These are phyloP conservation scores for Grammomys dolichurus DNA, from an alignment of 2,113 vertebrate species.

Conservation along the genomic window DNA sequence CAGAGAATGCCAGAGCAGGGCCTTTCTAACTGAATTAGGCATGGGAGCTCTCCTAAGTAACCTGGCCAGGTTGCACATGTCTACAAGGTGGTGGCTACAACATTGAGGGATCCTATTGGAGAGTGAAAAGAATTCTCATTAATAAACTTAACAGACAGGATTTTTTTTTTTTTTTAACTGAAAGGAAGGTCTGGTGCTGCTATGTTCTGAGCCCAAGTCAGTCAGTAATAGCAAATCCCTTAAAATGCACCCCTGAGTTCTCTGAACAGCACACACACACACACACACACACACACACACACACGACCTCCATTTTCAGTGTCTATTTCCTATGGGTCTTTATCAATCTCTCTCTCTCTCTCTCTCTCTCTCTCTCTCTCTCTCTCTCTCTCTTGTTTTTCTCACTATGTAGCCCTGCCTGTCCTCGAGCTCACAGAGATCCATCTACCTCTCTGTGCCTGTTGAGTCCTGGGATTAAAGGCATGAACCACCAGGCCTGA, in stretches of 20 bases:
- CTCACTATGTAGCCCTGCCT: neutral
- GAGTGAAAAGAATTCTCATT: slow-evolving; percentile 59
- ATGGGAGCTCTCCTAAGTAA: slow-evolving; percentile 77
- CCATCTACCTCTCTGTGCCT: neutral
- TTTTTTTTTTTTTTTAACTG: slow-evolving; percentile 68
- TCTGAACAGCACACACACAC: neutral
- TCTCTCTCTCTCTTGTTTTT: neutral
- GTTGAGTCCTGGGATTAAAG: neutral
- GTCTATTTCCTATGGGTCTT: neutral
- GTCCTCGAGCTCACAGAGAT: neutral
- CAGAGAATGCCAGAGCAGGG: slow-evolving; percentile 24
- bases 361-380: neutral
- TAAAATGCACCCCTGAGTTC: slow-evolving; percentile 1
- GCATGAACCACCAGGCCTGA: neutral
- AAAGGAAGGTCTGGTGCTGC: slow-evolving; percentile 88
- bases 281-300: neutral
- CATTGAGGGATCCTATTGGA: slow-evolving; percentile 64
- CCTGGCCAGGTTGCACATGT: slow-evolving; percentile 64
- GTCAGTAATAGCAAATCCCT: neutral
- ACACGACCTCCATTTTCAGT: neutral
- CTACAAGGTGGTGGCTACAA: slow-evolving; percentile 74
- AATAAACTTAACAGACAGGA: slow-evolving; percentile 37
- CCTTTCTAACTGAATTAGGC: slow-evolving; percentile 77
- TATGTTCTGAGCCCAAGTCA: slow-evolving; percentile 75
- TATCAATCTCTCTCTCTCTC: neutral